Evolutionary conservation across 2,888 invertebrate genomes (phyloP).

Genomic region (Cistogaster globosa): DNA sequence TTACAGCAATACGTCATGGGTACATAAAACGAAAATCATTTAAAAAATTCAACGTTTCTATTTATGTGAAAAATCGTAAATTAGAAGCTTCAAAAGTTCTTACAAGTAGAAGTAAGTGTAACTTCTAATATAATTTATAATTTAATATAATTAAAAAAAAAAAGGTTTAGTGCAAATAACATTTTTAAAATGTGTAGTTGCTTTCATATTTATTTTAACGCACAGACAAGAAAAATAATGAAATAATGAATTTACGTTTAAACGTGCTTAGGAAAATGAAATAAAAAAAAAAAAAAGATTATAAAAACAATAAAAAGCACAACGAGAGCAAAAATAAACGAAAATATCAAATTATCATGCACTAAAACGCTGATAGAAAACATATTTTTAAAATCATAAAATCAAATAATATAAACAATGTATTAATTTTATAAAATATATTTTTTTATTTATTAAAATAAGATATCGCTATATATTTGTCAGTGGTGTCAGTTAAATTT

Average conservation of each 20-base stretch:
- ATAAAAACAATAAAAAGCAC: conserved; percentile 43
- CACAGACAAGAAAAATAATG: conserved; percentile 1
- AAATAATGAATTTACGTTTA: conserved; percentile 25
- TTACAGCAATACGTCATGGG: no score
- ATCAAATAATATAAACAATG: conserved; percentile 58
- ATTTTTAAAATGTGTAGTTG: not conserved
- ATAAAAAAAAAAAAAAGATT: conserved; percentile 43
- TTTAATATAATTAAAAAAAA: no score
- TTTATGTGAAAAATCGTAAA: no score
- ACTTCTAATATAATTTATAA: no score
- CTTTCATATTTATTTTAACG: not conserved
- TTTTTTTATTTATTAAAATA: conserved; percentile 60
- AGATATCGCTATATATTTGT: conserved; percentile 34
- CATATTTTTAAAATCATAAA: conserved; percentile 32
- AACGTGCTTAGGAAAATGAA: conserved; percentile 39
- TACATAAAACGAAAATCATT: no score
- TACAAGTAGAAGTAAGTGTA: no score
- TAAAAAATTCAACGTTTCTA: no score
- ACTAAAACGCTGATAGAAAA: conserved; percentile 54
- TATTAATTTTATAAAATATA: conserved; percentile 44
- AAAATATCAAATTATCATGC: conserved; percentile 45
- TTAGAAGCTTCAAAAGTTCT: no score
- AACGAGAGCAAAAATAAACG: conserved; percentile 43
- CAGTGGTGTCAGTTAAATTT: conserved; percentile 62
- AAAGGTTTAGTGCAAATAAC: not conserved